Percentiles rank a stretch among this genome's conserved stretches.
phyloP scores from a whole-genome alignment of 1,140 invertebrate species.

The Sipha flava region DNA sequence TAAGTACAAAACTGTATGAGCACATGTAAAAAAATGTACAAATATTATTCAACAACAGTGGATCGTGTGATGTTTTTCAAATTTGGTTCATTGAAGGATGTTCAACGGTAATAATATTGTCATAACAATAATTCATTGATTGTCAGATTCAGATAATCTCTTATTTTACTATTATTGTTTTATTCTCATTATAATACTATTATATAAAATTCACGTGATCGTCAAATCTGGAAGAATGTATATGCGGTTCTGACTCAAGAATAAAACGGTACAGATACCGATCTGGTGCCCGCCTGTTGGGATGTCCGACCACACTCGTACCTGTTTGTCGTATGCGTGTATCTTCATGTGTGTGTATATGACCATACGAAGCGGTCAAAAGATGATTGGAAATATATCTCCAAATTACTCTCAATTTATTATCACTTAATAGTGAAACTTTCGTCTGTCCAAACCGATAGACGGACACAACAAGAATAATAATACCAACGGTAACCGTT shows the following conservation, averaged over 20 bases:
- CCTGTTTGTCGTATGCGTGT: not conserved
- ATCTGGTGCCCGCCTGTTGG: not conserved
- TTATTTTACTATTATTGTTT: not conserved
- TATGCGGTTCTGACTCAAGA: not conserved
- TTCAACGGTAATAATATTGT: not conserved
- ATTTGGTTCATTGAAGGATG: not conserved
- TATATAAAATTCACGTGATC: not conserved
- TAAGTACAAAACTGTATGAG: too few species aligned
- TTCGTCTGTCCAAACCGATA: not conserved
- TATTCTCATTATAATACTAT: not conserved
- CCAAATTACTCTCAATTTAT: not conserved
- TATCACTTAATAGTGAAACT: not conserved
- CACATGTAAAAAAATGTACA: too few species aligned
- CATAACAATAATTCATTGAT: not conserved
- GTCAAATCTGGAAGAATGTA: too few species aligned
- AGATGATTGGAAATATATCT: not conserved
- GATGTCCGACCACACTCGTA: not conserved
- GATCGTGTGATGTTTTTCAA: not conserved
- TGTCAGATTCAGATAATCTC: not conserved
- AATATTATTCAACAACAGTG: too few species aligned
- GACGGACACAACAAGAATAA: not conserved
- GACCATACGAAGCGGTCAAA: not conserved
- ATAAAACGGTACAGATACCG: not conserved
- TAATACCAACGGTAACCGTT: too few species aligned
- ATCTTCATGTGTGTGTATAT: not conserved